Conservation (phyloP, 1,140 invertebrate genomes). For the Drosophila simulans region DNA sequence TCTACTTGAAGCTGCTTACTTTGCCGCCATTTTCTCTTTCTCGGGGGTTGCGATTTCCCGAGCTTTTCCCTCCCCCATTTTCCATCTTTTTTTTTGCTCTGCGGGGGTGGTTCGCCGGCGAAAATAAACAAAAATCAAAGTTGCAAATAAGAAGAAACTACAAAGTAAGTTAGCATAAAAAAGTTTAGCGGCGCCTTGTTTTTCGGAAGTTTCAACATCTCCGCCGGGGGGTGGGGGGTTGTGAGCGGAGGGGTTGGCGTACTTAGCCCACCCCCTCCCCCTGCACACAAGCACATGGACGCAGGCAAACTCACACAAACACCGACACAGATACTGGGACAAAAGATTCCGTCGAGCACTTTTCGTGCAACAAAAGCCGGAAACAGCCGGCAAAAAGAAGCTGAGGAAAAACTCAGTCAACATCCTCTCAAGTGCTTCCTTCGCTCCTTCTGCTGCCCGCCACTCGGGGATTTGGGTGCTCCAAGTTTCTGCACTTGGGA, state of each 20-base stretch:
- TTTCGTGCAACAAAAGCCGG: constrained; percentile 79
- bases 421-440: constrained; percentile 81
- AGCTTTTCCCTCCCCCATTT: constrained; percentile 23
- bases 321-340: constrained; percentile 32
- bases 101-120: constrained; percentile 51
- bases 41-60: constrained; percentile 16
- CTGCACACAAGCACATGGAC: background rate
- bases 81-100: constrained; percentile 3
- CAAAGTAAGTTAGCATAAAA: constrained; percentile 82
- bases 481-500: constrained; percentile 17
- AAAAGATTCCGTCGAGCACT: constrained; percentile 80
- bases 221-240: background rate
- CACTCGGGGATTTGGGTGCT: constrained; percentile 32
- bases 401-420: constrained; percentile 64
- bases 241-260: constrained; percentile 24
- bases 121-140: constrained; percentile 84
- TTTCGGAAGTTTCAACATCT: constrained; percentile 68
- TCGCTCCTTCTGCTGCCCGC: constrained; percentile 18
- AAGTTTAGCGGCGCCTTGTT: constrained; percentile 79
- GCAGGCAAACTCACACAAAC: background rate
- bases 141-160: constrained; percentile 83
- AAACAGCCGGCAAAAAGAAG: constrained; percentile 68
- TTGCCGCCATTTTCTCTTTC: constrained; percentile 50
- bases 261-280: constrained; percentile 48
- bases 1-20: constrained; percentile 34